These are phyloP conservation scores for Brassicogethes aeneus DNA, from an alignment of 2,888 invertebrate genomes.

Conservation along the genomic window DNA sequence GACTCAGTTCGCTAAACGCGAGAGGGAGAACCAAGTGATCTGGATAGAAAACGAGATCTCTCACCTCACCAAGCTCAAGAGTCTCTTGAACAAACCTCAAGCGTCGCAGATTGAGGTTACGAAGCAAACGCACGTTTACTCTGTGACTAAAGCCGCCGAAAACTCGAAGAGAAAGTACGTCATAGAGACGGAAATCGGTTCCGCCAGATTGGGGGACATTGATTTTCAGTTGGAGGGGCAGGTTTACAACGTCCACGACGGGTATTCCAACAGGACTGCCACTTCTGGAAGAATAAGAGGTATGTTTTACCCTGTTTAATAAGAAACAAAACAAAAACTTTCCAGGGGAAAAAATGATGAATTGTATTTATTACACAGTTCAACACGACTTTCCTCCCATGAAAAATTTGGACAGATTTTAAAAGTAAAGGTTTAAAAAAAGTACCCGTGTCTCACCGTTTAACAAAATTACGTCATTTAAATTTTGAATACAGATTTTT, in stretches of 20 bases:
- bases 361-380: too few species aligned
- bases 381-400: too few species aligned
- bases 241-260: constrained; percentile 10
- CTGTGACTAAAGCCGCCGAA: constrained; percentile 13
- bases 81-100: constrained; percentile 29
- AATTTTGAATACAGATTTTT: too few species aligned
- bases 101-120: not conserved
- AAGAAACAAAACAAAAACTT: too few species aligned
- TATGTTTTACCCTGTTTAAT: too few species aligned
- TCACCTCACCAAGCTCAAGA: constrained; percentile 46
- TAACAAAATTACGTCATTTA: too few species aligned
- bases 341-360: too few species aligned
- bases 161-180: constrained; percentile 19
- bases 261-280: too few species aligned
- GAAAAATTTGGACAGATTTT: too few species aligned
- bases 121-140: constrained; percentile 20
- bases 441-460: too few species aligned
- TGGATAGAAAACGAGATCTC: constrained; percentile 52
- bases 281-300: too few species aligned
- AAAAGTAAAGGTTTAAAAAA: too few species aligned
- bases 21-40: constrained; percentile 45
- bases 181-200: constrained; percentile 20
- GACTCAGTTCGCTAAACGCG: constrained; percentile 41
- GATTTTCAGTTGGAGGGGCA: constrained; percentile 17
- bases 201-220: constrained; percentile 4